phyloP scores from a whole-genome alignment of 2,888 invertebrate species.

The Malthinus seriepunctatus region DNA sequence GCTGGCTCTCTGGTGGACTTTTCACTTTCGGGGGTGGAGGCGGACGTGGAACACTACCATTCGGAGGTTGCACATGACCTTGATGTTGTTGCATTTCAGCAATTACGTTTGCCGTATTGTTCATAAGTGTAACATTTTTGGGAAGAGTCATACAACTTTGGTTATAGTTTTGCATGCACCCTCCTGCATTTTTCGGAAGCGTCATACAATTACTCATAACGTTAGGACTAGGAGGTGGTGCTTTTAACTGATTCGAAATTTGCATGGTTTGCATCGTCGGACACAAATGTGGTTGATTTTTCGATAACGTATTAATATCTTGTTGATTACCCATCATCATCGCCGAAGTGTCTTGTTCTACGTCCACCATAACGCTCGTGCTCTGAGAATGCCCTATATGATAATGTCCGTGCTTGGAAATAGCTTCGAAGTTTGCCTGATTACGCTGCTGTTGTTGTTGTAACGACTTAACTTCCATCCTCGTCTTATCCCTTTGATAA shows the following conservation, averaged over 20 bases:
- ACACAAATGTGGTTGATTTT: slow-evolving; percentile 60
- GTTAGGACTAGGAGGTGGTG: slow-evolving; percentile 64
- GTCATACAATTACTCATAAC: slow-evolving; percentile 56
- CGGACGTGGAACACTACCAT: slow-evolving; percentile 64
- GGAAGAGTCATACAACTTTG: slow-evolving; percentile 61
- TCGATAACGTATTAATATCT: slow-evolving; percentile 58
- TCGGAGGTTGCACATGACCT: slow-evolving; percentile 62
- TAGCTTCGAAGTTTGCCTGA: slow-evolving; percentile 68
- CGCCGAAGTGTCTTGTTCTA: slow-evolving; percentile 71
- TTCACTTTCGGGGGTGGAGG: slow-evolving; percentile 61
- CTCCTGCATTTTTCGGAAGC: slow-evolving; percentile 58
- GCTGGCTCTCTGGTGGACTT: slow-evolving; percentile 63
- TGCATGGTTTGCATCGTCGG: slow-evolving; percentile 53
- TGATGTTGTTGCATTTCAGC: slow-evolving; percentile 62
- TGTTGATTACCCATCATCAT: slow-evolving; percentile 63
- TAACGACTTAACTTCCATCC: slow-evolving; percentile 75
- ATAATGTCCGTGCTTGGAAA: slow-evolving; percentile 80
- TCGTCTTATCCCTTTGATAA: slow-evolving; percentile 78
- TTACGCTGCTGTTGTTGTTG: slow-evolving; percentile 78
- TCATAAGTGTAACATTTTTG: slow-evolving; percentile 59
- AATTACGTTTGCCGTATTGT: slow-evolving; percentile 58
- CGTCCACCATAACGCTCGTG: slow-evolving; percentile 81
- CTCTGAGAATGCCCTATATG: slow-evolving; percentile 76
- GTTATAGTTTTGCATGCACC: slow-evolving; percentile 43
- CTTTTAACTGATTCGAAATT: slow-evolving; percentile 60